A percentile compares a stretch with the other conserved stretches of the same genome.
Evolutionary conservation across 2,888 invertebrate genomes (phyloP).

Genomic region (Zygogramma bicolorata): DNA sequence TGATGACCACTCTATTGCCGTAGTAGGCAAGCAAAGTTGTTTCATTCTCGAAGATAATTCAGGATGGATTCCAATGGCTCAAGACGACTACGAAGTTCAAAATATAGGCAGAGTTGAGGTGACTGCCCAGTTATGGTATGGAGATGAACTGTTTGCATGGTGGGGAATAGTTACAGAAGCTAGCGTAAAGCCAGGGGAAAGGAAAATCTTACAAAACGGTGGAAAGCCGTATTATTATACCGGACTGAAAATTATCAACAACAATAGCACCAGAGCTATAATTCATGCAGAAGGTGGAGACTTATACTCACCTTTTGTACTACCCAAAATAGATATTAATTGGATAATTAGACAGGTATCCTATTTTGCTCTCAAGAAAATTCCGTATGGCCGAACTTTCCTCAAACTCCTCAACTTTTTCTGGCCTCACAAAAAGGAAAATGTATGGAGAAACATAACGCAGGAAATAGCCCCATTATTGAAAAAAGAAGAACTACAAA

Average conservation of each 20-base stretch:
- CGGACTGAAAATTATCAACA: constrained; percentile 20
- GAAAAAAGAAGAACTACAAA: constrained; percentile 2
- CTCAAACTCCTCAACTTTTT: constrained; percentile 6
- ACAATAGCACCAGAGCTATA: constrained; percentile 20
- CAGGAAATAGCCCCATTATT: constrained; percentile 4
- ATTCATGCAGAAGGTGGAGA: constrained; percentile 21
- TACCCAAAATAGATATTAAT: neutral
- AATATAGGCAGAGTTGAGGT: constrained; percentile 31
- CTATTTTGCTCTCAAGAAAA: neutral
- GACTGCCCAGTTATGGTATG: constrained; percentile 19
- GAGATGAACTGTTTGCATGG: constrained; percentile 20
- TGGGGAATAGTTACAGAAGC: neutral
- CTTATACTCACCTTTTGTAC: neutral
- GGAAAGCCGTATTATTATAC: constrained; percentile 23
- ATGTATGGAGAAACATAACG: constrained; percentile 21
- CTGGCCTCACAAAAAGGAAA: constrained; percentile 18
- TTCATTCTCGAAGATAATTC: constrained; percentile 15
- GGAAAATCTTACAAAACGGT: constrained; percentile 8
- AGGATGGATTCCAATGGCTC: constrained; percentile 7
- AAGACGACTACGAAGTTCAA: constrained; percentile 14
- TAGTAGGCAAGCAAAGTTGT: neutral
- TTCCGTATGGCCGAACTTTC: constrained; percentile 16
- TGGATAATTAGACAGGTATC: neutral
- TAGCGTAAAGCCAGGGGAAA: constrained; percentile 27
- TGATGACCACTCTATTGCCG: constrained; percentile 8